Evolutionary conservation across 2,113 vertebrate genomes (phyloP).

Genomic region (Mungos mungo): DNA sequence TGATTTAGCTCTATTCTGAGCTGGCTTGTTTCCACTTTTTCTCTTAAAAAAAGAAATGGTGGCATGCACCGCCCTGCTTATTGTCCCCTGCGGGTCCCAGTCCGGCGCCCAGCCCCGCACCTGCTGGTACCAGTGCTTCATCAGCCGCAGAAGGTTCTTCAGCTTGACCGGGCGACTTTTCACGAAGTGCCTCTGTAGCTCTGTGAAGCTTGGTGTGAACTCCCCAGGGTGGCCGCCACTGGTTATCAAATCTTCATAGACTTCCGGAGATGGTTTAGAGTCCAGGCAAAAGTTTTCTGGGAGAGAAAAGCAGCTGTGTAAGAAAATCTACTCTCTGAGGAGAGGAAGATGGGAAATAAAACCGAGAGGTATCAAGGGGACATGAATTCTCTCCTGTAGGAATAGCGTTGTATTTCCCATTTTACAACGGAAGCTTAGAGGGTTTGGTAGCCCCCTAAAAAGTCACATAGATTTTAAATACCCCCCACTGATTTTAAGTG

Average conservation of each 20-base stretch:
- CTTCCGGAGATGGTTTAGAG: accelerated
- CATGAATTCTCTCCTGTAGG: neutral
- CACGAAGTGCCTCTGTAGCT: constrained; percentile 84
- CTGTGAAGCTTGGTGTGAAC: constrained; percentile 83
- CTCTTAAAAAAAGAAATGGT: neutral
- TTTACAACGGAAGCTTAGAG: neutral
- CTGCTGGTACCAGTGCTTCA: constrained; percentile 86
- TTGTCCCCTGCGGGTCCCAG: neutral
- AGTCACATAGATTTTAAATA: neutral
- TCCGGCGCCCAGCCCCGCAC: constrained; percentile 74
- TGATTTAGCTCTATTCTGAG: neutral
- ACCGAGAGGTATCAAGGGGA: accelerated
- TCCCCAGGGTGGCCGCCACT: neutral
- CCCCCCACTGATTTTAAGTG: neutral
- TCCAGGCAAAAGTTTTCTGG: constrained; percentile 46
- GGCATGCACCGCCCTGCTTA: neutral
- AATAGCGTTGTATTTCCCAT: too few species aligned
- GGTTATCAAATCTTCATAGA: constrained; percentile 71
- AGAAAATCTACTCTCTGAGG: neutral
- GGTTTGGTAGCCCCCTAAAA: neutral
- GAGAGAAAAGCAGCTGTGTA: neutral
- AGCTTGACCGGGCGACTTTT: constrained; percentile 76
- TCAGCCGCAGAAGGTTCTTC: constrained; percentile 82
- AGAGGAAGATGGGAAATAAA: neutral
- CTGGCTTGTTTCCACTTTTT: neutral